Evolutionary conservation across 2,113 vertebrate genomes (phyloP).

Genomic region (Leuciscus idus): DNA sequence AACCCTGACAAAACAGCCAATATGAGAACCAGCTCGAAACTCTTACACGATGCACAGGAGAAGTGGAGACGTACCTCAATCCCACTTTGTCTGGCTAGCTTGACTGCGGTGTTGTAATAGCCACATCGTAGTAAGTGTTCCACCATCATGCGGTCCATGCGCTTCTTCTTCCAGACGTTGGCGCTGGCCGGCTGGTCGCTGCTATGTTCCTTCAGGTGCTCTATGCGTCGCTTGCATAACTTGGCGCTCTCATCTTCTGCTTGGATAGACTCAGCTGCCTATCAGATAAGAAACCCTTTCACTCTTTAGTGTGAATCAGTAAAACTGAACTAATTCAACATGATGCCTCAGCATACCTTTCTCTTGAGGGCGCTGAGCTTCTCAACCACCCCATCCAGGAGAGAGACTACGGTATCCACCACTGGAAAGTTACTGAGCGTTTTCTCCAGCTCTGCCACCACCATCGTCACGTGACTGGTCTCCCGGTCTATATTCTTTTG

Average conservation of each 20-base stretch:
- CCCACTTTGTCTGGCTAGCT: conserved; percentile 93
- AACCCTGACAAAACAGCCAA: no score
- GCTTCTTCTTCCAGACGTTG: conserved; percentile 96
- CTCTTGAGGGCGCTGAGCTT: conserved; percentile 96
- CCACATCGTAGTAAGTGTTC: conserved; percentile 96
- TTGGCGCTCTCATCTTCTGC: conserved; percentile 98
- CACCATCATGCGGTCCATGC: conserved; percentile 99
- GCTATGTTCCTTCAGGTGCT: conserved; percentile 97
- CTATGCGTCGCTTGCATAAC: conserved; percentile 94
- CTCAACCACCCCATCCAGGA: conserved; percentile 96
- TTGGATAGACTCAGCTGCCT: conserved; percentile 98
- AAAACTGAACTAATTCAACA: not conserved
- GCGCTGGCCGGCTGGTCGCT: conserved; percentile 92
- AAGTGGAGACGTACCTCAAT: conserved; percentile 84
- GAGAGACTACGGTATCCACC: conserved; percentile 94
- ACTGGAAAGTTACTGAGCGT: conserved; percentile 93
- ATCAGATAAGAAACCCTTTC: not conserved
- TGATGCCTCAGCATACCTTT: conserved; percentile 79
- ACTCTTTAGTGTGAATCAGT: not conserved
- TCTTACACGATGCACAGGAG: not conserved
- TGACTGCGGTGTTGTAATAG: conserved; percentile 97
- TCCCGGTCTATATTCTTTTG: conserved; percentile 98
- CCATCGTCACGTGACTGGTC: conserved; percentile 97
- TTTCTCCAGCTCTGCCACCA: conserved; percentile 97
- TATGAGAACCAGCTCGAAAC: not conserved